Evolutionary conservation across 2,113 vertebrate genomes (phyloP), one percentile per base, ranked within the genome.

Genomic region (Myotis yumanensis): DNA sequence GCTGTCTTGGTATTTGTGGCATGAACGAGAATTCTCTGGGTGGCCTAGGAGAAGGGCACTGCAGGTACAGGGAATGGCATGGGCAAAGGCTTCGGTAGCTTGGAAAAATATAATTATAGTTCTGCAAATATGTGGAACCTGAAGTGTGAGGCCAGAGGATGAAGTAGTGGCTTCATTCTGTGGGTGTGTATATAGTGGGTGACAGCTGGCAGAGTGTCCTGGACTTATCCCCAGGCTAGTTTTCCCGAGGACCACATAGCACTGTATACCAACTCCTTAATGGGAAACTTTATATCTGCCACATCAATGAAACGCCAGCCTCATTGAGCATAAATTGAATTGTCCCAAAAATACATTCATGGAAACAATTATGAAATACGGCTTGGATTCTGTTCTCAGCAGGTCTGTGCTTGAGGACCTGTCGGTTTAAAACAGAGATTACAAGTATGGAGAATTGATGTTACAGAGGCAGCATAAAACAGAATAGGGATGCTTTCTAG

Each of bases 51-150:
- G 57, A 68, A 68, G 12, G 71, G 77, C 46, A 54, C 18, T 43
- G 28, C 6, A 9, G 23, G n/a, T 5, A 23, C 4, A 77, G n/a
- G n/a, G 71, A 66, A 12, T 46, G 32, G 30, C 64, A 51, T 0
- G 23, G 35, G 62, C 28, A 87, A 35, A 85, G 52, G 68, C 35
- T 8, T 35, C 18, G 14, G 48, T 15, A 66, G 32, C 72, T 57
- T n/a, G 30, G 72, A 37, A 57, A 54, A 25, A 30, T 9, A n/a
- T 1, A 25, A 48, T 25, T 12, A 1, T 14, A 16, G 62, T 28
- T 79, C 64, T 43, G 46, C 6, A 15, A 22, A 15, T 11, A 22
- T 0, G 4, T 22, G 32, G 52, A 10, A 72, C 0, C 5, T 40
- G 59, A 25, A 9, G 28, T 16, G 23, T 8, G 40, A 48, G 17